Percentiles rank a stretch among this genome's conserved stretches.
These are phyloP conservation scores for Ophthalmolycus amberensis DNA, from an alignment of 2,113 vertebrate species.

Conservation along the genomic window DNA sequence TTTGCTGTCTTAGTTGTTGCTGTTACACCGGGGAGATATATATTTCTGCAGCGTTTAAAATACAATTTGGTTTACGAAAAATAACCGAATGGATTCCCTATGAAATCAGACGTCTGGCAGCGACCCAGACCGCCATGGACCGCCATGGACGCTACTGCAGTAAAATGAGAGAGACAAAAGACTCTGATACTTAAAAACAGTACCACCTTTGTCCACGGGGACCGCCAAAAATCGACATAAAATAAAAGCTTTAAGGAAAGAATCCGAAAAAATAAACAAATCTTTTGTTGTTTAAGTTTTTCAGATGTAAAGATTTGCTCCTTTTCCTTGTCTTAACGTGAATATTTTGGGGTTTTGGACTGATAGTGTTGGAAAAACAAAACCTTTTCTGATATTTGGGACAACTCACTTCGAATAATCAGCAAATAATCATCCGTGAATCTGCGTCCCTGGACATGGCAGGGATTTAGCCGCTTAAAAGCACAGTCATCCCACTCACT, in stretches of 20 bases:
- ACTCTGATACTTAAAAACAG: background rate
- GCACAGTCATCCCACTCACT: background rate
- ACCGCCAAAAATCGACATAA: background rate
- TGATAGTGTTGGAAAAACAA: background rate
- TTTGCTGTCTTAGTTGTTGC: no score
- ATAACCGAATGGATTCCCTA: no score
- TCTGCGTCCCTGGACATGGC: background rate
- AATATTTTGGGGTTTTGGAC: background rate
- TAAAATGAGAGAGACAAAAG: background rate
- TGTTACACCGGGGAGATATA: no score
- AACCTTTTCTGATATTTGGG: background rate
- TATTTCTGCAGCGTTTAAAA: no score
- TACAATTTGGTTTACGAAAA: no score
- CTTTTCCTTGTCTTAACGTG: background rate
- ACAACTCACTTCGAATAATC: background rate
- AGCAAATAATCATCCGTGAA: background rate
- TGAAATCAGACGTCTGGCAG: no score
- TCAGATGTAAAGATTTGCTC: background rate
- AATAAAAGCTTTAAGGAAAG: background rate
- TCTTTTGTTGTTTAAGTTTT: background rate
- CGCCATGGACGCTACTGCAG: background rate
- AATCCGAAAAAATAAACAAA: background rate
- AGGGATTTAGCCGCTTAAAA: no score
- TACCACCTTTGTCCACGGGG: background rate
- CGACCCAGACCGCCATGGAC: background rate